Percentiles rank a stretch among this genome's conserved stretches.
Conservation (phyloP, 2,888 invertebrate genomes). For the Muscina levida region DNA sequence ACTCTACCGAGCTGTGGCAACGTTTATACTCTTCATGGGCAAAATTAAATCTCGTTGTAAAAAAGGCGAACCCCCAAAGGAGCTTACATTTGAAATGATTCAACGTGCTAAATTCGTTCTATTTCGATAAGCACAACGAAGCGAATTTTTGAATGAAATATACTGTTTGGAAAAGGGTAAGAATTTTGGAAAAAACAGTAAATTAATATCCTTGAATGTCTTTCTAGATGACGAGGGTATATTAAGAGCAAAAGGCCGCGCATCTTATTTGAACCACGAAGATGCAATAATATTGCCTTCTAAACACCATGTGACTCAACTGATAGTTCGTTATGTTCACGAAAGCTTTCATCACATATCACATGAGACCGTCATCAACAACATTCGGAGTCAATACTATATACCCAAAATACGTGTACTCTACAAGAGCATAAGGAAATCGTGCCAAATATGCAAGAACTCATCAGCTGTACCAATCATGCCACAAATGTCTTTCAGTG, state of each 20-base stretch:
- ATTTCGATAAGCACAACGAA: slow-evolving; percentile 43
- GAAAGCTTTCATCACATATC: slow-evolving; percentile 42
- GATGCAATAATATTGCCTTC: slow-evolving; percentile 46
- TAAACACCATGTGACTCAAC: slow-evolving; percentile 46
- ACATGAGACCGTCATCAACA: slow-evolving; percentile 56
- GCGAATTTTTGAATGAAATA: slow-evolving; percentile 54
- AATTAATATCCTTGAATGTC: no score
- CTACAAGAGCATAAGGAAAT: no score
- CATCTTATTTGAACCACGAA: slow-evolving; percentile 51
- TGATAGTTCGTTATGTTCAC: slow-evolving; percentile 43
- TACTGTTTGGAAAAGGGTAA: slow-evolving; percentile 50
- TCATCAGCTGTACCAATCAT: slow-evolving; percentile 44
- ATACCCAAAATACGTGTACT: slow-evolving; percentile 51
- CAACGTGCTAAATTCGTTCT: slow-evolving; percentile 42
- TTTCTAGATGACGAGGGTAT: no score
- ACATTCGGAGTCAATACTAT: slow-evolving; percentile 43
- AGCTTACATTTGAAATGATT: slow-evolving; percentile 38
- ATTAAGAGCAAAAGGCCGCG: no score
- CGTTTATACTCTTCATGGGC: no score
- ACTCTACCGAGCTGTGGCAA: no score
- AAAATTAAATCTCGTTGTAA: slow-evolving; percentile 20
- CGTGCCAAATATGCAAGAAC: no score
- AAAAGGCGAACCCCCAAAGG: neutral
- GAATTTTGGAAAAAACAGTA: slow-evolving; percentile 43
- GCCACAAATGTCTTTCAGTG: slow-evolving; percentile 63